These are phyloP conservation scores for Podarcis muralis DNA, from an alignment of 2,113 vertebrate genomes.

Conservation along the genomic window DNA sequence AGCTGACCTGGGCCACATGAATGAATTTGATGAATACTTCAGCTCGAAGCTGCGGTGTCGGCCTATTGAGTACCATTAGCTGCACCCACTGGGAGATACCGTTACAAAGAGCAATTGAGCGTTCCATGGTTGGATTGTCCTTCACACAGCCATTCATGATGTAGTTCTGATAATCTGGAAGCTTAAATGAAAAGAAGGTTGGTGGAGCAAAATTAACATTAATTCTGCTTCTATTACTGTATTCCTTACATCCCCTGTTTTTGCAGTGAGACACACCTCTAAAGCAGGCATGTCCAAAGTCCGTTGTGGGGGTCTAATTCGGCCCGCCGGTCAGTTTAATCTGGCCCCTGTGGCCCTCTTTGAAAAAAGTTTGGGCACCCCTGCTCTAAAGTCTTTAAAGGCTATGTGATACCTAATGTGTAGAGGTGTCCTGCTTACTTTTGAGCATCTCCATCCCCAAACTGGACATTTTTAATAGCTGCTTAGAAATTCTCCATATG, in stretches of 20 bases:
- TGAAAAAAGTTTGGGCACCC: no score
- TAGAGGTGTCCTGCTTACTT: neutral
- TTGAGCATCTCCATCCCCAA: neutral
- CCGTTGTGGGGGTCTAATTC: no score
- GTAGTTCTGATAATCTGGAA: conserved; percentile 94
- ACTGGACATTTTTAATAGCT: neutral
- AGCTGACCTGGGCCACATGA: conserved; percentile 89
- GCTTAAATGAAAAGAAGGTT: conserved; percentile 71
- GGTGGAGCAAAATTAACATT: neutral
- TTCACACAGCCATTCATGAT: conserved; percentile 91
- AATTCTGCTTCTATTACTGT: no score
- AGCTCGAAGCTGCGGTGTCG: conserved; percentile 92
- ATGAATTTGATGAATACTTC: conserved; percentile 97
- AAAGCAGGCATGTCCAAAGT: no score
- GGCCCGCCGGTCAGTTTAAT: no score
- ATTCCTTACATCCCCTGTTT: neutral
- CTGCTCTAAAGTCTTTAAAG: neutral
- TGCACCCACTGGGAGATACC: conserved; percentile 97
- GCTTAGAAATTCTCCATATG: neutral
- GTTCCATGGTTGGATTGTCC: conserved; percentile 94
- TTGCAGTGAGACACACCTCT: neutral
- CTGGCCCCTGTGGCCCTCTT: no score
- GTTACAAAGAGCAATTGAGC: conserved; percentile 93
- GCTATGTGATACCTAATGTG: neutral
- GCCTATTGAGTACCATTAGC: conserved; percentile 94